Evolutionary conservation across 2,113 vertebrate genomes (phyloP).

Genomic region (Gobio gobio): DNA sequence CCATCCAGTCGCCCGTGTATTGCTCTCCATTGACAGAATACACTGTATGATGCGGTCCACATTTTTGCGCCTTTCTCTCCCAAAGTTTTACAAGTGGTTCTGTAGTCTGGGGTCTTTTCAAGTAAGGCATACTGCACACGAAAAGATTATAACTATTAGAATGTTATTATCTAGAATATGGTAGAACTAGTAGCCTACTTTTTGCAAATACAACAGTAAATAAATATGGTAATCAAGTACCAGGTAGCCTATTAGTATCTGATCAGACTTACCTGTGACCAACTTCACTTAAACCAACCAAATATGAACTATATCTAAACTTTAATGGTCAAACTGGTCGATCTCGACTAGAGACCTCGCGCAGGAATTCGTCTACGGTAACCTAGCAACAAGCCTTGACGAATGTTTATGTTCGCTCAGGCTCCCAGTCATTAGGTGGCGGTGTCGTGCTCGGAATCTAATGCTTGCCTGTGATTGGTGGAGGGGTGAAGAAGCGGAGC

Average conservation of each 20-base stretch:
- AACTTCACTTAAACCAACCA: neutral
- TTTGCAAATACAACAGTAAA: too few relatives aligned
- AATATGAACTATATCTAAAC: neutral
- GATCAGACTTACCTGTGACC: neutral
- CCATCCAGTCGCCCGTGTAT: constrained; percentile 88
- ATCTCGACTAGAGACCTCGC: too few relatives aligned
- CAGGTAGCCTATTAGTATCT: neutral
- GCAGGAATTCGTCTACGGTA: constrained; percentile 44
- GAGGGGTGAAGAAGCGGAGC: neutral
- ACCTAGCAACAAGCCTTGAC: constrained; percentile 65
- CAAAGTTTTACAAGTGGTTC: constrained; percentile 71
- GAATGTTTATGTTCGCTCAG: neutral
- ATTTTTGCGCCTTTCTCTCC: constrained; percentile 84
- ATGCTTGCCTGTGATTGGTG: neutral
- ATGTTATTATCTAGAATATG: neutral
- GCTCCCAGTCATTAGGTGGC: constrained; percentile 14
- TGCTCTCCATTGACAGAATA: constrained; percentile 79
- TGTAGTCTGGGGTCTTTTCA: constrained; percentile 64
- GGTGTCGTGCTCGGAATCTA: neutral
- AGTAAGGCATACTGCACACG: constrained; percentile 74
- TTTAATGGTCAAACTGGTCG: neutral
- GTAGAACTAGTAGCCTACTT: too few relatives aligned
- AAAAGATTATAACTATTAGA: neutral
- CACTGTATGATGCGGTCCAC: constrained; percentile 77
- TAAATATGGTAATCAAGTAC: neutral